Percentiles rank a stretch among this genome's conserved stretches.
These are phyloP conservation scores for Eupithecia insigniata DNA, from an alignment of 2,888 invertebrate genomes.

Conservation along the genomic window DNA sequence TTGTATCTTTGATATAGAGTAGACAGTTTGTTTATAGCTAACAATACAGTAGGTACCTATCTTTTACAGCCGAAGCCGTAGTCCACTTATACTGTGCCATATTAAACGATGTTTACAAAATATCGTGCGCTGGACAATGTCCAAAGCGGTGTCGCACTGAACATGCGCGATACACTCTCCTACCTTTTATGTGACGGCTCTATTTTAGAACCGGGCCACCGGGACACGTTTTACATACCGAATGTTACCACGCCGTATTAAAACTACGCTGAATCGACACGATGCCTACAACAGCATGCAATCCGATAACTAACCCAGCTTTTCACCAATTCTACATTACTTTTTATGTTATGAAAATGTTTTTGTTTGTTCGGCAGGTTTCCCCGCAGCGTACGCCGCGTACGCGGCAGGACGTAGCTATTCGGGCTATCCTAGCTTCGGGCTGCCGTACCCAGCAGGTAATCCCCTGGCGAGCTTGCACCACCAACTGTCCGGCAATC, in stretches of 20 bases:
- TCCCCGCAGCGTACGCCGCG: slow-evolving; percentile 97
- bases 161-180: slow-evolving; percentile 65
- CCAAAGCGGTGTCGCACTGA: slow-evolving; percentile 74
- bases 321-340: slow-evolving; percentile 47
- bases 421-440: slow-evolving; percentile 98
- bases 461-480: slow-evolving; percentile 93
- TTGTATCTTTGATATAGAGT: slow-evolving; percentile 44
- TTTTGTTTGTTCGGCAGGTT: slow-evolving; percentile 87
- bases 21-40: slow-evolving; percentile 43
- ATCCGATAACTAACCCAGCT: slow-evolving; percentile 63
- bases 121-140: slow-evolving; percentile 76
- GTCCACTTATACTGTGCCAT: slow-evolving; percentile 68
- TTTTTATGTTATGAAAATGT: slow-evolving; percentile 52
- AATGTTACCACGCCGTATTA: slow-evolving; percentile 57
- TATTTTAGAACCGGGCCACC: slow-evolving; percentile 74
- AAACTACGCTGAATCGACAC: slow-evolving; percentile 51
- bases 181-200: slow-evolving; percentile 74
- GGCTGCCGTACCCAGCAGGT: slow-evolving; percentile 99
- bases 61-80: slow-evolving; percentile 59
- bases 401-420: slow-evolving; percentile 98
- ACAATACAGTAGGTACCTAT: slow-evolving; percentile 48
- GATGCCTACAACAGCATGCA: slow-evolving; percentile 64
- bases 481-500: slow-evolving; percentile 87
- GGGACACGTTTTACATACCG: slow-evolving; percentile 64
- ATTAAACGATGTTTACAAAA: slow-evolving; percentile 77